Percentiles rank a stretch among this genome's conserved stretches.
These are phyloP conservation scores for Cephalopholis sonnerati DNA, from an alignment of 2,113 vertebrate genomes.

Conservation along the genomic window DNA sequence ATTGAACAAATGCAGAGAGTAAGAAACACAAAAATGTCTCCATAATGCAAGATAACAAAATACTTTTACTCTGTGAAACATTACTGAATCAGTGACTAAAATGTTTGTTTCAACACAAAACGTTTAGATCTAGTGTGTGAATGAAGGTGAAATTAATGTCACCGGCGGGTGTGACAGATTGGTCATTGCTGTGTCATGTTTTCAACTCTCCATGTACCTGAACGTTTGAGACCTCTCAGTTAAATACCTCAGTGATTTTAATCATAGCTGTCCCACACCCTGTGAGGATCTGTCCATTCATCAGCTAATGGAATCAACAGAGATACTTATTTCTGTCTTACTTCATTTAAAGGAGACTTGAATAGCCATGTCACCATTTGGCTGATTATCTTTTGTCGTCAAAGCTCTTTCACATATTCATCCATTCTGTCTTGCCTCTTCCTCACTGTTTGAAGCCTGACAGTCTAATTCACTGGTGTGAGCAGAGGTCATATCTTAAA, in stretches of 20 bases:
- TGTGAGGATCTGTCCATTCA: conserved; percentile 18
- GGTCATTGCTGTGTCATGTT: neutral
- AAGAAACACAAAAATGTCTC: neutral
- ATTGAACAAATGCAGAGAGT: neutral
- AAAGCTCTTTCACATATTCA: conserved; percentile 10
- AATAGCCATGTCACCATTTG: conserved; percentile 9
- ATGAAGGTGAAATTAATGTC: neutral
- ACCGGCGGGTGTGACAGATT: too few relatives aligned
- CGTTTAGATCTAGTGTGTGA: neutral
- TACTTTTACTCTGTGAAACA: neutral
- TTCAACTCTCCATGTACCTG: neutral
- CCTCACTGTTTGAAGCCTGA: conserved; percentile 12
- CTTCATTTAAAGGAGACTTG: neutral
- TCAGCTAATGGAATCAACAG: neutral
- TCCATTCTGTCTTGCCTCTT: conserved; percentile 10
- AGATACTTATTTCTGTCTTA: conserved; percentile 3
- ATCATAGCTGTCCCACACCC: neutral
- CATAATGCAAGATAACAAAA: neutral
- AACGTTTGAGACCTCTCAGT: neutral
- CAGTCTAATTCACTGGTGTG: conserved; percentile 52
- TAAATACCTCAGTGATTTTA: neutral
- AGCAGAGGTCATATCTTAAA: conserved; percentile 58
- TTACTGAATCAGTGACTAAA: neutral
- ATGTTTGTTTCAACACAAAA: conserved; percentile 15
- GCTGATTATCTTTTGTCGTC: neutral